These are phyloP conservation scores for Lordiphosa collinella DNA, from an alignment of 1,140 invertebrate species.

Conservation along the genomic window DNA sequence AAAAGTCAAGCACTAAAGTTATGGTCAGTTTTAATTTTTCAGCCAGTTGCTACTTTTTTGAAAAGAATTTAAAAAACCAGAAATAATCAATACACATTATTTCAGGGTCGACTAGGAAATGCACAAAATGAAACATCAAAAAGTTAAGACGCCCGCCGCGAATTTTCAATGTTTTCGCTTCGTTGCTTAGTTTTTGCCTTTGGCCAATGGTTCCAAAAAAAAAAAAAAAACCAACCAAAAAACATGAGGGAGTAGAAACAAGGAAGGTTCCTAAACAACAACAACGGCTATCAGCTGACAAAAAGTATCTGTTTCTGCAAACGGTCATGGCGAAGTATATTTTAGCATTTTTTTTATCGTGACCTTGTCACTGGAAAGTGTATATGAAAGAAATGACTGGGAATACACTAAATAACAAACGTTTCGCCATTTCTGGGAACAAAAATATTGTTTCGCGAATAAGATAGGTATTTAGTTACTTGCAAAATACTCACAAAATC, in stretches of 20 bases:
- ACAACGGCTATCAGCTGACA: constrained; percentile 4
- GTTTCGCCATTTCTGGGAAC: no score
- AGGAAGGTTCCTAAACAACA: neutral
- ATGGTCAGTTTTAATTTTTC: constrained; percentile 5
- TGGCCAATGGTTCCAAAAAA: neutral
- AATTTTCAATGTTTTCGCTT: neutral
- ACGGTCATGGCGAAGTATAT: neutral
- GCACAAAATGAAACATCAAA: neutral
- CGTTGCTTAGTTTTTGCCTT: neutral
- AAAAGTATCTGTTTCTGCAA: constrained; percentile 11
- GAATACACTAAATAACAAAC: no score
- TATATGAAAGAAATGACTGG: neutral
- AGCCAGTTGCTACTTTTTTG: no score
- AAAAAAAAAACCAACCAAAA: neutral
- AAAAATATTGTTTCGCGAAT: no score
- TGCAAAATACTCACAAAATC: no score
- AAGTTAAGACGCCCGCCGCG: neutral
- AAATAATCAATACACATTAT: neutral
- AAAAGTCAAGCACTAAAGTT: constrained; percentile 21
- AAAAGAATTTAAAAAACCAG: neutral
- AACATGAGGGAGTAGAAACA: neutral
- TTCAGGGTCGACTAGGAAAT: constrained; percentile 4
- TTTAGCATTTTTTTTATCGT: neutral
- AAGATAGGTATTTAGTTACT: no score
- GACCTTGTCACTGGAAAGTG: constrained; percentile 1